Evolutionary conservation across 2,888 invertebrate genomes (phyloP).

Genomic region (Diplolepis rosae): DNA sequence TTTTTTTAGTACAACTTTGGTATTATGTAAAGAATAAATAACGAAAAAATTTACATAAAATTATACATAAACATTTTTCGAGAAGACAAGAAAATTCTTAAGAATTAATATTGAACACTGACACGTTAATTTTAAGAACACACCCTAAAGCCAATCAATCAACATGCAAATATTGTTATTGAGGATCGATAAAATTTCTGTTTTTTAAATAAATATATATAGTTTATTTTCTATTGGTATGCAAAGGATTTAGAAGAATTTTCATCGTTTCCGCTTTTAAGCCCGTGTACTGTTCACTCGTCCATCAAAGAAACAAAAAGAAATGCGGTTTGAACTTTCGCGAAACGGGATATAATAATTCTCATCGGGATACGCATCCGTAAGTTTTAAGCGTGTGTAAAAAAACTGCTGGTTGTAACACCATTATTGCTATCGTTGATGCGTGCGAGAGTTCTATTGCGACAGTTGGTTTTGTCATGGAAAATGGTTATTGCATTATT

Average conservation of each 20-base stretch:
- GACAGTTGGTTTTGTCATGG: constrained; percentile 25
- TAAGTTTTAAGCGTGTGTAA: constrained; percentile 28
- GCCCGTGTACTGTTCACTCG: constrained; percentile 8
- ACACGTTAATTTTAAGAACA: no score
- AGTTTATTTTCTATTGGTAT: background rate
- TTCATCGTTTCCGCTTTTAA: constrained; percentile 18
- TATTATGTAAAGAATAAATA: no score
- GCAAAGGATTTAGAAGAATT: background rate
- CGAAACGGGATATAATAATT: constrained; percentile 43
- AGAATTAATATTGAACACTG: no score
- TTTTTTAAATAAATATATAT: no score
- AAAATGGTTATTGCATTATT: background rate
- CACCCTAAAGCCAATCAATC: no score
- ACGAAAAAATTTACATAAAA: no score
- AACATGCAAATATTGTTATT: no score
- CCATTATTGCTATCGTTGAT: constrained; percentile 46
- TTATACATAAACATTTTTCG: no score
- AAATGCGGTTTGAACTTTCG: constrained; percentile 36
- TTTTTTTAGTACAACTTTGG: no score
- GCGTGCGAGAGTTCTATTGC: constrained; percentile 42
- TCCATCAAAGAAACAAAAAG: constrained; percentile 31
- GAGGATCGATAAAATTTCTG: no score
- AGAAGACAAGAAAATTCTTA: no score
- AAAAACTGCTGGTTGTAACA: constrained; percentile 42
- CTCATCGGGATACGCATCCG: constrained; percentile 43